Percentiles rank a stretch among this genome's conserved stretches.
Conservation (phyloP, 1,140 invertebrate genomes). For the Dendroctonus ponderosae region DNA sequence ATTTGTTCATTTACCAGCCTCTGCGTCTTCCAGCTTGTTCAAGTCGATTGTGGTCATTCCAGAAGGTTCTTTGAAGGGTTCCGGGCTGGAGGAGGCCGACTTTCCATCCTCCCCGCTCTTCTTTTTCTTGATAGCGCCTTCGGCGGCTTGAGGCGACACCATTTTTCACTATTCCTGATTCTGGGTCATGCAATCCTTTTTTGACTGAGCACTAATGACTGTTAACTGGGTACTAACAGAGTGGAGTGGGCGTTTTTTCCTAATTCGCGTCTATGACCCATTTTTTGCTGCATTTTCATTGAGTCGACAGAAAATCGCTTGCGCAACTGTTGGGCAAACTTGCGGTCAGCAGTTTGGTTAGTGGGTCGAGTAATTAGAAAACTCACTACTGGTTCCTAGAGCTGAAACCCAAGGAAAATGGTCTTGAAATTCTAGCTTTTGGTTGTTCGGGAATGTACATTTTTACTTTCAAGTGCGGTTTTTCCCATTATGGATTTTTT, state of each 20-base stretch:
- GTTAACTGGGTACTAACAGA: background rate
- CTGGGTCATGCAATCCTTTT: background rate
- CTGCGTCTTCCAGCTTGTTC: slow-evolving; percentile 32
- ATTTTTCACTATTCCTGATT: slow-evolving; percentile 1
- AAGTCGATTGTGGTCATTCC: slow-evolving; percentile 47
- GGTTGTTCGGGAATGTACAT: too few relatives aligned
- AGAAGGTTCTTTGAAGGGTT: slow-evolving; percentile 45
- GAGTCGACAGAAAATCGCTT: slow-evolving; percentile 6
- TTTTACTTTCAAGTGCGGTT: too few relatives aligned
- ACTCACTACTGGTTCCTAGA: too few relatives aligned
- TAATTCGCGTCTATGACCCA: background rate
- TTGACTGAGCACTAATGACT: background rate
- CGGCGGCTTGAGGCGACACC: slow-evolving; percentile 3
- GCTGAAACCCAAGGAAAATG: too few relatives aligned
- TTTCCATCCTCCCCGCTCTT: background rate
- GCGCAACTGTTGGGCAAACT: background rate
- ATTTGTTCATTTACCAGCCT: slow-evolving; percentile 13
- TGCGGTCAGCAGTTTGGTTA: too few relatives aligned
- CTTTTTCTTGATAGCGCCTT: background rate
- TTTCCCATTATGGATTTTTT: too few relatives aligned
- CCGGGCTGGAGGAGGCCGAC: slow-evolving; percentile 28
- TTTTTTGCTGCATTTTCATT: slow-evolving; percentile 4
- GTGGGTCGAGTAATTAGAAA: too few relatives aligned
- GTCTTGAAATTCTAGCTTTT: too few relatives aligned
- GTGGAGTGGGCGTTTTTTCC: background rate